Evolutionary conservation across 2,113 vertebrate species (phyloP), one percentile per base, ranked within the genome.

Genomic region (Syrrhaptes paradoxus): DNA sequence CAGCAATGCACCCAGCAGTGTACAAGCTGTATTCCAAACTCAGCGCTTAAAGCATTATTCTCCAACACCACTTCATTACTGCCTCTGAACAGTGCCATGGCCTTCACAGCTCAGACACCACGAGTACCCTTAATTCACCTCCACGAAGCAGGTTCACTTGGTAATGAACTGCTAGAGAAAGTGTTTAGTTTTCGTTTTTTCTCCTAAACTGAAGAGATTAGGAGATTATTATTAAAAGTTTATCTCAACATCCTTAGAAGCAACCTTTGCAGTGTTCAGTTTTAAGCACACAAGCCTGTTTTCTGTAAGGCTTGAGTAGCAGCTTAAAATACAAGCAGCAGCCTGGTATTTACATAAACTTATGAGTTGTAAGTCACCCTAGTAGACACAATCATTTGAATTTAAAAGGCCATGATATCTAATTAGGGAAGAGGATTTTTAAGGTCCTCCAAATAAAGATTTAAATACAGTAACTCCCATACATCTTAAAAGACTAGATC

Each of bases 21-120:
- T 20, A 48, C 5, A 62, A 95, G 68, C 63, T 82, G 41, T 15
- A 38, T 31, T 38, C 46, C 16, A 45, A 55, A 58, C 79, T 66
- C 13, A 17, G 82, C n/a, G 32, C 72, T 13, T 46, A 20, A 18
- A 78, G 45, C 26, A 28, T 22, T 26, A 17, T 34, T 55, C 89
- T 90, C 94, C 94, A 82, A 92, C 79, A 25, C 13, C 7, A 7
- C 22, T 13, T 89, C 36, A 22, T 18, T 62, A 32, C 41, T 32
- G 82, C 3, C 71, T 68, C 86, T 76, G 82, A 90, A 62, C 74
- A 82, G 57, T 10, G 11, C 46, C 31, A 12, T 0, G 52, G 74
- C 93, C 92, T 94, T 91, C 52, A 43, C 51, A 84, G 68, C 43
- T 71, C 86, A 84, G 93, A 84, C 55, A 73, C 62, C 41, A 43